Percentiles rank a stretch among this genome's conserved stretches.
These are phyloP conservation scores for Parauchenoglanis ngamensis DNA, from an alignment of 2,797 vertebrate genomes.

Conservation along the genomic window DNA sequence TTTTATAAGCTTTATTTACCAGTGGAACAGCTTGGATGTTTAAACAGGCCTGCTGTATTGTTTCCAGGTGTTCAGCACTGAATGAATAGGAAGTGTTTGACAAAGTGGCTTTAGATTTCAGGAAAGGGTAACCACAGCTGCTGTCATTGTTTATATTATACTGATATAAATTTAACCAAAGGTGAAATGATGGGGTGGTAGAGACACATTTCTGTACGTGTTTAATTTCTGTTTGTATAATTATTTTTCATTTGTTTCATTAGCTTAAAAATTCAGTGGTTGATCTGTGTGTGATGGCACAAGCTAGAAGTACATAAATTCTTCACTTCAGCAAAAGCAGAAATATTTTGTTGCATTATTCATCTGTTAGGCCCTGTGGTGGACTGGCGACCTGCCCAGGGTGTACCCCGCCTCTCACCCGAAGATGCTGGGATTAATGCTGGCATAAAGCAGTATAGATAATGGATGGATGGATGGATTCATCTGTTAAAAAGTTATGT, in stretches of 20 bases:
- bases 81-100: slow-evolving; percentile 17
- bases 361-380: too few relatives aligned
- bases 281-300: neutral
- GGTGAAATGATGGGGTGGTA: neutral
- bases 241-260: neutral
- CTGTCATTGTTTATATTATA: slow-evolving; percentile 21
- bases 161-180: slow-evolving; percentile 18
- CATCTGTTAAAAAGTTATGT: too few relatives aligned
- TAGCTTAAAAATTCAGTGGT: neutral
- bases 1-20: slow-evolving; percentile 29
- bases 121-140: slow-evolving; percentile 21
- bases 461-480: too few relatives aligned
- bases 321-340: neutral
- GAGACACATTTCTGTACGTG: neutral
- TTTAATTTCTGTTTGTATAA: neutral
- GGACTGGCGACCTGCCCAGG: too few relatives aligned
- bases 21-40: slow-evolving; percentile 38
- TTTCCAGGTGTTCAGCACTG: slow-evolving; percentile 15
- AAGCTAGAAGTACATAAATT: neutral
- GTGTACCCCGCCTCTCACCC: too few relatives aligned
- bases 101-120: slow-evolving; percentile 30
- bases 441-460: too few relatives aligned
- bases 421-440: too few relatives aligned
- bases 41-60: slow-evolving; percentile 33
- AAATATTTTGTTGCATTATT: neutral